phyloP scores from a whole-genome alignment of 2,888 invertebrate species.

The Tachina fera region DNA sequence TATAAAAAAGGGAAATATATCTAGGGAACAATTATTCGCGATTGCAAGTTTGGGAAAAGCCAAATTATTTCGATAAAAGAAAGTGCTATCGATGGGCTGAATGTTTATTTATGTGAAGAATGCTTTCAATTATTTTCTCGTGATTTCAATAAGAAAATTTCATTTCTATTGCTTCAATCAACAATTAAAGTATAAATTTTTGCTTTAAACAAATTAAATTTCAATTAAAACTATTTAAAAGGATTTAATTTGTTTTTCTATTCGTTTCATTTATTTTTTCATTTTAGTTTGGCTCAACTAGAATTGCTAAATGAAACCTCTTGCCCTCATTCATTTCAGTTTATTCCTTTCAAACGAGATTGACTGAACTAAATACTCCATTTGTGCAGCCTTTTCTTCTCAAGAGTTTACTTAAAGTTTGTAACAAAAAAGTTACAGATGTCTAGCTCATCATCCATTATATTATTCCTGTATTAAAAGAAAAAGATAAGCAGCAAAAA shows the following conservation, averaged over 20 bases:
- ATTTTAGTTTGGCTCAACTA: neutral
- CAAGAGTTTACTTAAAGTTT: slow-evolving; percentile 20
- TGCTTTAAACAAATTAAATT: neutral
- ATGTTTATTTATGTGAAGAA: too few species aligned
- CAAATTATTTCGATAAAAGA: too few species aligned
- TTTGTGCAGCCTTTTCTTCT: slow-evolving; percentile 52
- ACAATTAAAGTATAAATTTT: neutral
- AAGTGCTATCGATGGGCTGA: too few species aligned
- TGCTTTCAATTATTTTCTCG: too few species aligned
- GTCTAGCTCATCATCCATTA: slow-evolving; percentile 46
- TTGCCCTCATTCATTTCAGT: neutral
- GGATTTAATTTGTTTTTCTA: neutral
- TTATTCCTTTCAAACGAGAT: slow-evolving; percentile 17
- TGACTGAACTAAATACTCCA: slow-evolving; percentile 63
- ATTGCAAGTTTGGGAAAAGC: too few species aligned
- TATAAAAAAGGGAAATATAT: too few species aligned
- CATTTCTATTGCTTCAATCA: too few species aligned
- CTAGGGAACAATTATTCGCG: too few species aligned
- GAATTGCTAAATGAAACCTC: neutral
- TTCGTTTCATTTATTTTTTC: slow-evolving; percentile 11
- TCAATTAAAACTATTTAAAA: slow-evolving; percentile 1
- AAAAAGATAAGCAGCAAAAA: neutral
- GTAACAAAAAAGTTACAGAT: slow-evolving; percentile 13
- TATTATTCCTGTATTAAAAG: slow-evolving; percentile 6
- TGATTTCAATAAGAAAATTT: too few species aligned